phyloP scores from a whole-genome alignment of 2,888 invertebrate species.

The Mythimna albipuncta region DNA sequence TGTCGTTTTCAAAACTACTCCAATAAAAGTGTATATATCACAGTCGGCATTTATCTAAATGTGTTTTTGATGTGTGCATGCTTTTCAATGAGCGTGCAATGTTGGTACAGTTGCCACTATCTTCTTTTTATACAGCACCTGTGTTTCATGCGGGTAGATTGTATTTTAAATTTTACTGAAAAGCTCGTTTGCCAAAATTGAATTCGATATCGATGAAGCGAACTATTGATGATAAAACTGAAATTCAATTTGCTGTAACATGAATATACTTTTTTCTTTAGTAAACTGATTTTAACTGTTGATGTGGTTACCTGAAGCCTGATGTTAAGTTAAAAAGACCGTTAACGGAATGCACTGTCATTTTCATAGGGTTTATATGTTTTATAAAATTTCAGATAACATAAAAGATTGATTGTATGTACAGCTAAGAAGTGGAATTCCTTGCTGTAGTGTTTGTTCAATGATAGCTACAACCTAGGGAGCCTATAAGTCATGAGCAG shows the following conservation, averaged over 20 bases:
- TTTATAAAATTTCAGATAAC: not conserved
- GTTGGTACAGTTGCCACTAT: constrained; percentile 8
- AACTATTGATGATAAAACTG: constrained; percentile 6
- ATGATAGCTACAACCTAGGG: too few species aligned
- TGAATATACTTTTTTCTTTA: too few species aligned
- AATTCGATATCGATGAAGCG: constrained; percentile 10
- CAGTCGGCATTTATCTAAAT: constrained; percentile 53
- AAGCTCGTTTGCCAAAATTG: constrained; percentile 24
- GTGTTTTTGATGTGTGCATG: constrained; percentile 59
- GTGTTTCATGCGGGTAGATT: constrained; percentile 12
- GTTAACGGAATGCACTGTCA: not conserved
- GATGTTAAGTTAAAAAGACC: too few species aligned
- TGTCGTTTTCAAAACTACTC: constrained; percentile 11
- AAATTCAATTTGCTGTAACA: too few species aligned
- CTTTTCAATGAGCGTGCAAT: constrained; percentile 8
- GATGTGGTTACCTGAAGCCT: too few species aligned
- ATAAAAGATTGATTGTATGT: too few species aligned
- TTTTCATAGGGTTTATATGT: not conserved
- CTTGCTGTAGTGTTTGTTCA: too few species aligned
- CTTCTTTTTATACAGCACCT: constrained; percentile 10
- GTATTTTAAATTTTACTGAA: constrained; percentile 21
- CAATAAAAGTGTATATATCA: constrained; percentile 17
- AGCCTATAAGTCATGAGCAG: too few species aligned
- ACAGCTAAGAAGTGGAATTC: too few species aligned
- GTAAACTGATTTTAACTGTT: too few species aligned